These are phyloP conservation scores for Ailurus styani DNA, from an alignment of 2,113 vertebrate species.

Conservation along the genomic window DNA sequence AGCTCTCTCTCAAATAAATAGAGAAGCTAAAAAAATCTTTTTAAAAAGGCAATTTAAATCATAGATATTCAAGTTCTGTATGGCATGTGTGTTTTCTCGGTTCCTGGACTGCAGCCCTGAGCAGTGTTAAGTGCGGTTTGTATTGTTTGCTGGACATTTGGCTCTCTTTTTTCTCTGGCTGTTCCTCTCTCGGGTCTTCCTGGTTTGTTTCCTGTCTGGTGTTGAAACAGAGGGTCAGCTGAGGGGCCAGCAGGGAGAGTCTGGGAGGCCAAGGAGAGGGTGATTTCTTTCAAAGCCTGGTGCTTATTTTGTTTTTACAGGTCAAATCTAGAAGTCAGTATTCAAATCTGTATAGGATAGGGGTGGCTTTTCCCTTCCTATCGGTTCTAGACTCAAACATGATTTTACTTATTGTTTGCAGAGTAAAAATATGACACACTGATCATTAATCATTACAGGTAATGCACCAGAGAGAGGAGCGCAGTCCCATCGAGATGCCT, in stretches of 20 bases:
- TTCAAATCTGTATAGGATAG: background rate
- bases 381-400: background rate
- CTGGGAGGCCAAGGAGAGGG: background rate
- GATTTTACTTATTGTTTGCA: background rate
- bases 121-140: background rate
- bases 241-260: background rate
- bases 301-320: background rate
- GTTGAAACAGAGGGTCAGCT: background rate
- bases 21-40: background rate
- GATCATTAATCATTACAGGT: conserved; percentile 69
- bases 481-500: conserved; percentile 65
- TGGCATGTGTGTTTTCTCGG: background rate
- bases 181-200: background rate
- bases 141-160: background rate
- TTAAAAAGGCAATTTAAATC: background rate
- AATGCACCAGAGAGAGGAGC: conserved; percentile 61
- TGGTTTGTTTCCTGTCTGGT: background rate
- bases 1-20: background rate
- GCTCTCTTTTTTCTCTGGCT: background rate
- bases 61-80: background rate
- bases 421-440: background rate
- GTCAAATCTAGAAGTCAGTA: background rate
- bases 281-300: background rate
- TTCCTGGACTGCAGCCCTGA: background rate
- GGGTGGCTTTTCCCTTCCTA: background rate